A percentile compares a stretch with the other conserved stretches of the same genome.
These are phyloP conservation scores for Leptocoma aspasia DNA, from an alignment of 2,113 vertebrate genomes.

Conservation along the genomic window DNA sequence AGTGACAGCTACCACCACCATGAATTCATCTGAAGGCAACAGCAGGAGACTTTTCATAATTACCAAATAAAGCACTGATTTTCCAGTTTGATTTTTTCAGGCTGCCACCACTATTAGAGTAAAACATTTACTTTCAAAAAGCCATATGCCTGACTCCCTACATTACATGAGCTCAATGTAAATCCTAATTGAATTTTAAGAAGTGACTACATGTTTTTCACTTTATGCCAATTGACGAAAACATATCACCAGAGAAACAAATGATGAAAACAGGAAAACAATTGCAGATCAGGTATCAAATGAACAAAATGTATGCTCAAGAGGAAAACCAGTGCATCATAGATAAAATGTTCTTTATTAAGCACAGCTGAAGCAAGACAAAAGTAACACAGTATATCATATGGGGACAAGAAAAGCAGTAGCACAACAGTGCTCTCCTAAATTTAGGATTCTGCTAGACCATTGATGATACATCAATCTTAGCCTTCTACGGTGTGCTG, in stretches of 20 bases:
- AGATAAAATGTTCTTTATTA: neutral
- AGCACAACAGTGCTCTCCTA: neutral
- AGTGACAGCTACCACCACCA: neutral
- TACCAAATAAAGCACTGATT: neutral
- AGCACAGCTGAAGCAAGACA: neutral
- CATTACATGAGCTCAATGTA: rapidly evolving
- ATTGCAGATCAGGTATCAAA: neutral
- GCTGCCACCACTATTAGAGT: neutral
- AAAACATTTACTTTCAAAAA: neutral
- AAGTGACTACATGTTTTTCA: neutral
- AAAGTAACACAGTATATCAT: neutral
- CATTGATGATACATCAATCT: neutral
- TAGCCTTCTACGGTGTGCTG: neutral
- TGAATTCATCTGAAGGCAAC: neutral
- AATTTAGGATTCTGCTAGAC: neutral
- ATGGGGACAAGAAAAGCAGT: neutral
- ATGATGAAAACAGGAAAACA: neutral
- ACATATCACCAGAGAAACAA: neutral
- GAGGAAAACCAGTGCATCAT: neutral
- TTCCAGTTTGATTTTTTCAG: neutral
- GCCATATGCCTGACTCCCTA: neutral
- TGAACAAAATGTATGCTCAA: neutral
- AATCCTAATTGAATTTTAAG: neutral
- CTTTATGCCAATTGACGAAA: neutral
- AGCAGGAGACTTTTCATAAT: neutral